phyloP scores from a whole-genome alignment of 1,140 invertebrate genomes.

The Pristionchus pacificus region DNA sequence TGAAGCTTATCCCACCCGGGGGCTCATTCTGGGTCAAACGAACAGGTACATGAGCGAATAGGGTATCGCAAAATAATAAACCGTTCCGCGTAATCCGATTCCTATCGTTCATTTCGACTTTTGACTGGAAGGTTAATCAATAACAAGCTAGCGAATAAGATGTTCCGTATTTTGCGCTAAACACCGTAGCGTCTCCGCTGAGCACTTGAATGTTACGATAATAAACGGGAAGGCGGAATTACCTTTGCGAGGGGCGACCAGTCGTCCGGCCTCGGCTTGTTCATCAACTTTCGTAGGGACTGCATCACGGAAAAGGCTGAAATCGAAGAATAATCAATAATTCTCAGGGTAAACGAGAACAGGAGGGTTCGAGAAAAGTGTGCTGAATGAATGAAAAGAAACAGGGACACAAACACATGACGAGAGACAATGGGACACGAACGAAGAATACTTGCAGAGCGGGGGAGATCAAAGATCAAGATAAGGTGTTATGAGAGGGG shows the following conservation, averaged over 20 bases:
- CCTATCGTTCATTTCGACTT: no score
- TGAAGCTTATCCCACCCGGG: no score
- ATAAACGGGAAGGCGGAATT: no score
- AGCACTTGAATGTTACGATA: no score
- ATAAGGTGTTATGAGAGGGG: slow-evolving; percentile 10
- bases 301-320: slow-evolving; percentile 40
- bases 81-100: no score
- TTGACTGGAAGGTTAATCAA: no score
- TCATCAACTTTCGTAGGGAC: slow-evolving; percentile 53
- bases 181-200: no score
- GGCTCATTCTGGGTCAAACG: no score
- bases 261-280: slow-evolving; percentile 54
- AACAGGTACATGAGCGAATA: no score
- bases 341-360: neutral
- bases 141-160: no score
- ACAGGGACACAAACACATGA: neutral
- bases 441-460: neutral
- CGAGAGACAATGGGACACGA: neutral
- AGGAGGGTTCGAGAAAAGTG: slow-evolving; percentile 1
- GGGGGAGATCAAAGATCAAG: slow-evolving; percentile 3
- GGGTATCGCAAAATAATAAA: no score
- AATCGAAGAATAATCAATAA: neutral
- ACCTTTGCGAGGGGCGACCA: slow-evolving; percentile 73
- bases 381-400: slow-evolving; percentile 1
- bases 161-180: no score